phyloP scores from a whole-genome alignment of 2,113 vertebrate genomes.

The Rousettus leschenaultii region DNA sequence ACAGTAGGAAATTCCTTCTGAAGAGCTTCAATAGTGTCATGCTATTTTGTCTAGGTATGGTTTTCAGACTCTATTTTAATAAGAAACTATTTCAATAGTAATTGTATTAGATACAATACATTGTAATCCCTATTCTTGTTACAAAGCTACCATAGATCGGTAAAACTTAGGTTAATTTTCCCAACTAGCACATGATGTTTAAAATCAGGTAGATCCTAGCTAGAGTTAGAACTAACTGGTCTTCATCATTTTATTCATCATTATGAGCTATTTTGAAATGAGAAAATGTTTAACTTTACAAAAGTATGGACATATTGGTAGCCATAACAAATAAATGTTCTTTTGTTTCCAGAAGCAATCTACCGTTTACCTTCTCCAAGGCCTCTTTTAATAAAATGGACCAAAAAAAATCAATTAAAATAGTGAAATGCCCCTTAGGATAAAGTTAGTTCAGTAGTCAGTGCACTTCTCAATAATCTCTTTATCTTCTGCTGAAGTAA shows the following conservation, averaged over 20 bases:
- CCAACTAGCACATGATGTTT: constrained; percentile 54
- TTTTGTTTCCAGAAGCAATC: constrained; percentile 80
- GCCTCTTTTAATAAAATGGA: constrained; percentile 82
- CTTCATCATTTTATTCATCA: constrained; percentile 69
- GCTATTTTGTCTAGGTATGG: neutral
- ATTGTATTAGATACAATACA: constrained; percentile 28
- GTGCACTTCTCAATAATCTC: constrained; percentile 77
- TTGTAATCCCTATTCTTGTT: constrained; percentile 36
- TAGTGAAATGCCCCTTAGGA: constrained; percentile 80
- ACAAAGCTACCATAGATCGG: constrained; percentile 55
- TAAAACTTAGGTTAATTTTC: constrained; percentile 48
- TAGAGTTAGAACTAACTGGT: constrained; percentile 60
- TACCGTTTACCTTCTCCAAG: constrained; percentile 80
- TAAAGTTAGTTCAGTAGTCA: constrained; percentile 78
- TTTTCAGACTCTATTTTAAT: neutral
- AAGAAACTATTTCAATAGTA: constrained; percentile 6
- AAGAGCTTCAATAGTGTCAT: neutral
- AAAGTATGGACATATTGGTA: constrained; percentile 74
- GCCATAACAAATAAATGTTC: constrained; percentile 78
- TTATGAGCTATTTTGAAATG: constrained; percentile 68
- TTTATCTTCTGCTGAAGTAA: constrained; percentile 74
- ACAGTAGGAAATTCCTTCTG: neutral
- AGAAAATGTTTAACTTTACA: constrained; percentile 73
- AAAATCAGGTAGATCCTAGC: constrained; percentile 53
- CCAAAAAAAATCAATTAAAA: constrained; percentile 82